Percentiles rank a stretch among this genome's conserved stretches.
Conservation (phyloP, 64 coral and sea anemone species). For the Montipora capricornis region DNA sequence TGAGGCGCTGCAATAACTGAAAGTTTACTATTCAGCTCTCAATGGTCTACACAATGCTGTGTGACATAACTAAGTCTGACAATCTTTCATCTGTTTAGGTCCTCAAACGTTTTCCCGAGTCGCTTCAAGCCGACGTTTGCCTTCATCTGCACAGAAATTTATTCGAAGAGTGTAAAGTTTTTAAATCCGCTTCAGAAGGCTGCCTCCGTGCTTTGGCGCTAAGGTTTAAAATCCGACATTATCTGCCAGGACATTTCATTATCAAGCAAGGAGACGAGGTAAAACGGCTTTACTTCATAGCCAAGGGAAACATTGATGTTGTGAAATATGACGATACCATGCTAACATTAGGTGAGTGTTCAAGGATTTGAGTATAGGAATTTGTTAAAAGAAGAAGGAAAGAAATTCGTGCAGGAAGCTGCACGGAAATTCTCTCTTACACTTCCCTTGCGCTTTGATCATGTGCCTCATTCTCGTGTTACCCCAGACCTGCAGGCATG, state of each 20-base stretch:
- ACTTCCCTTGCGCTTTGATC: too few species aligned
- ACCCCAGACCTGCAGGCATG: too few species aligned
- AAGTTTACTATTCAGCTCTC: too few species aligned
- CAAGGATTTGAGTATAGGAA: neutral
- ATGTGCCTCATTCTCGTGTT: too few species aligned
- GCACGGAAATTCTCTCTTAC: neutral
- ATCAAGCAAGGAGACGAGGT: slow-evolving; percentile 93
- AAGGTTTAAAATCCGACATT: slow-evolving; percentile 82
- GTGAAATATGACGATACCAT: slow-evolving; percentile 74
- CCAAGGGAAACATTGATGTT: slow-evolving; percentile 92
- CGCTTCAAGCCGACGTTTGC: slow-evolving; percentile 85
- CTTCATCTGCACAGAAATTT: slow-evolving; percentile 80
- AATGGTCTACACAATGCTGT: too few species aligned
- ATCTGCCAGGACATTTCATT: slow-evolving; percentile 88
- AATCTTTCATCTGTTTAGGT: slow-evolving; percentile 51
- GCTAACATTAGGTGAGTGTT: slow-evolving; percentile 71
- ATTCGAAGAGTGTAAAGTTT: slow-evolving; percentile 78
- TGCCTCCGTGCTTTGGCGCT: slow-evolving; percentile 83
- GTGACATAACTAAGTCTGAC: too few species aligned
- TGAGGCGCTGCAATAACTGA: too few species aligned
- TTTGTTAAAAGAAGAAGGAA: neutral
- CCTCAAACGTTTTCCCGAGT: slow-evolving; percentile 87
- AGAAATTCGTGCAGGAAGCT: neutral
- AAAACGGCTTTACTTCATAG: slow-evolving; percentile 77
- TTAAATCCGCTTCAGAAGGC: slow-evolving; percentile 78